phyloP scores from a whole-genome alignment of 2,797 vertebrate species.

The Sternarchorhynchus goeldii region DNA sequence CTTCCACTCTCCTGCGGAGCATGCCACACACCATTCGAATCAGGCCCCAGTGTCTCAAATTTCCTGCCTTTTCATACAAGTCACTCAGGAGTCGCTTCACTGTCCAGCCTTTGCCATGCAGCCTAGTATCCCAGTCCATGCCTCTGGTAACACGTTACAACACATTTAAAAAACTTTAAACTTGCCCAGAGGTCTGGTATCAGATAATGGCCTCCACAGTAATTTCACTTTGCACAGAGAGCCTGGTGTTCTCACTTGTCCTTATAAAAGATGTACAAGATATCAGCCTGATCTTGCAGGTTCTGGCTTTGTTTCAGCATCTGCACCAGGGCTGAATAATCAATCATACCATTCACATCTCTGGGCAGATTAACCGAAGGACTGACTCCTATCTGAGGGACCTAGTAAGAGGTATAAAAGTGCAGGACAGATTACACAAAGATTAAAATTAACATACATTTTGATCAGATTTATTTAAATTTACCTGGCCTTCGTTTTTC shows the following conservation, averaged over 20 bases:
- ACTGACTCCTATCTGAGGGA: constrained; percentile 42
- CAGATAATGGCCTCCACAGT: neutral
- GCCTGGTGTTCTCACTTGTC: constrained; percentile 79
- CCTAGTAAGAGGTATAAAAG: constrained; percentile 57
- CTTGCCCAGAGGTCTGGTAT: neutral
- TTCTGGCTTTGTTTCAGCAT: constrained; percentile 80
- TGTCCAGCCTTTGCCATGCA: constrained; percentile 78
- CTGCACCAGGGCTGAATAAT: constrained; percentile 80
- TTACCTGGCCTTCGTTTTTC: constrained; percentile 60
- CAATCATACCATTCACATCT: constrained; percentile 76
- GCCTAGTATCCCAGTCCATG: constrained; percentile 87
- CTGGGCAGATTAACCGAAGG: constrained; percentile 77
- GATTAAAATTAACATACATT: neutral
- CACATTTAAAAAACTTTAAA: neutral
- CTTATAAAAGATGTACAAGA: constrained; percentile 87
- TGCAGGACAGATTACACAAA: neutral
- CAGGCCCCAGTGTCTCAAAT: constrained; percentile 88
- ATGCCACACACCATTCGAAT: constrained; percentile 92
- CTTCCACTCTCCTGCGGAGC: constrained; percentile 93
- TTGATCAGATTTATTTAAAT: constrained; percentile 15
- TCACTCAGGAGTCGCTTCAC: constrained; percentile 84
- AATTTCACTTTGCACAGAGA: neutral
- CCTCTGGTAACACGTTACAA: constrained; percentile 73
- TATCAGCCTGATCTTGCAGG: constrained; percentile 90
- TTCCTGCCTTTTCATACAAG: constrained; percentile 82